Conservation (phyloP, 2,113 vertebrate species). For the Seriola quinqueradiata region DNA sequence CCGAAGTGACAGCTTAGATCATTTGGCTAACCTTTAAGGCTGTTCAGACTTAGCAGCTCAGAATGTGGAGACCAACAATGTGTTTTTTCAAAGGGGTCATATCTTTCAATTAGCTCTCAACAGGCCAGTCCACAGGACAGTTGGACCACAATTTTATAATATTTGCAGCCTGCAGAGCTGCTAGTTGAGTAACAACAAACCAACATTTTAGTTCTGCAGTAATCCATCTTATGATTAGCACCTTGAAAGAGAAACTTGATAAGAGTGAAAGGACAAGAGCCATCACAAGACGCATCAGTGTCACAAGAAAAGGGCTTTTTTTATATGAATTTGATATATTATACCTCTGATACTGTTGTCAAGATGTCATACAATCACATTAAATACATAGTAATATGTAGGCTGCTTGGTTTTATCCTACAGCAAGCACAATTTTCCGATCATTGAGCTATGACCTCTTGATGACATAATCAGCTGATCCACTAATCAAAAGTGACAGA, state of each 20-base stretch:
- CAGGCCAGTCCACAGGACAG: conserved; percentile 4
- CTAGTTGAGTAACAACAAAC: not conserved
- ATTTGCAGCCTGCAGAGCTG: conserved; percentile 1
- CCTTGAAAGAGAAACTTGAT: not conserved
- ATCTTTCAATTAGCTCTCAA: conserved; percentile 42
- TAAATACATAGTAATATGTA: not conserved
- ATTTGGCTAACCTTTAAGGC: conserved; percentile 49
- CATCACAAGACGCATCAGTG: not conserved
- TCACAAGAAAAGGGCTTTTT: not conserved
- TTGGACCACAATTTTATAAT: not conserved
- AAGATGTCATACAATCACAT: not conserved
- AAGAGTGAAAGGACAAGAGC: too few relatives aligned
- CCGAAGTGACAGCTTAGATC: conserved; percentile 35
- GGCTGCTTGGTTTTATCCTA: not conserved
- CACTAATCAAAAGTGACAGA: not conserved
- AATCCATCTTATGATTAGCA: not conserved
- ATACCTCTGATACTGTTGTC: not conserved
- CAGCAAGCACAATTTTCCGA: not conserved
- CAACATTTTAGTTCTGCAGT: not conserved
- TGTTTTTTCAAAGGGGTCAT: conserved; percentile 33
- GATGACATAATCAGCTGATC: not conserved
- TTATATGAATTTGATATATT: not conserved
- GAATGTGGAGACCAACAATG: conserved; percentile 38
- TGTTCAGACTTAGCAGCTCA: conserved; percentile 1
- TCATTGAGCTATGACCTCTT: not conserved